Base-by-base conservation (phyloP, 2,888 invertebrate genomes). In the Conops quadrifasciatus region DNA sequence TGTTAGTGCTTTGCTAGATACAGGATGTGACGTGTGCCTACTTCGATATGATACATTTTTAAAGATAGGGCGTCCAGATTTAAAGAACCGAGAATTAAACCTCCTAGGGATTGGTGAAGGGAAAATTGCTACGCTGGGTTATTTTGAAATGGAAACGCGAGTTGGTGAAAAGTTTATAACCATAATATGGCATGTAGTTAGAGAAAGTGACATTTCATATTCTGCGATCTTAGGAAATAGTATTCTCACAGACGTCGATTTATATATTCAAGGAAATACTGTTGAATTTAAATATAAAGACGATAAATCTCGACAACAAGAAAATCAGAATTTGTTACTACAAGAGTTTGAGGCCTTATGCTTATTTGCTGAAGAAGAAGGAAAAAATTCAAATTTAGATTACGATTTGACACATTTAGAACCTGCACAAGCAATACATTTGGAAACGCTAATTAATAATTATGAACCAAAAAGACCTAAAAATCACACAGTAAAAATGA, bases 41-140 rank as follows among this genome's bases (percentile, higher is more conserved):
- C 19, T 70, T 15, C 63, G 69, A 36, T 70, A 70, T 70, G 69
- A 62, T 63, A 70, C 69, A 15, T 26, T 64, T 60, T 59, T 69
- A 19, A 26, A 30, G 47, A 49, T 68, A 43, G 49, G 51, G 3
- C 30, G 65, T 60, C 49, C 71, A 56, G 63, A 36, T 2, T 26
- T 70, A 7, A 53, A 56, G 24, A 7, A 62, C 1, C 56, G 58
- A 56, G 58, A 15, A 30, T 36, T 47, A 60, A 47, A 28, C 56
- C 51, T 59, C 5, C 11, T 49, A 13, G 60, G 51, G 15, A 66
- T 71, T 36, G 60, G 66, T 15, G 66, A 56, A 26, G 53, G 63
- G 24, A 58, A 62, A 58, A 63, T 70, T 64, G 56, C 56, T 5
- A 64, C 70, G 43, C 36, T 70, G 43, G 70, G 70, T 26, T 58